Base-by-base conservation (phyloP, 2,888 invertebrate species). In the Cosmorhoe ocellata region DNA sequence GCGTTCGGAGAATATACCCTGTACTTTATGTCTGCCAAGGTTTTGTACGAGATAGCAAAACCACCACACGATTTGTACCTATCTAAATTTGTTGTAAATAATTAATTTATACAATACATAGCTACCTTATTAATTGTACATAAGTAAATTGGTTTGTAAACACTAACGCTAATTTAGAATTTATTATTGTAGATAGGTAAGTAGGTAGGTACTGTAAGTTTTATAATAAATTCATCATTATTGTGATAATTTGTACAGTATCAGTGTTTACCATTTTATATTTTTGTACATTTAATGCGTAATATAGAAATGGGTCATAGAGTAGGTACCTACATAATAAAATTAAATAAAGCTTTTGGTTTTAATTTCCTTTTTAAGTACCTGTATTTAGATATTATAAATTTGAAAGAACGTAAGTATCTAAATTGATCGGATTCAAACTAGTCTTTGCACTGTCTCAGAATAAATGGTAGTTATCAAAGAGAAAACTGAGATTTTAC, bases 71-170 rank as follows among this genome's bases (percentile, higher is more conserved):
- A 56, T 55, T 52, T 50, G 22, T 50, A 50, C 43, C 39, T 71
- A 63, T 41, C 11, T 26, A 66, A 67, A 63, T 71, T 70, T 74
- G 18, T 74, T 87, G 86, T 87, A 87, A 81, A 87, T 86, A 85
- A 73, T 43, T 75, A 67, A 82, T 81, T 81, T 81, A 81, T 76
- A 66, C 73, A 70, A n/a, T 76, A 71, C 24, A 24, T 24, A 22
- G 70, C 68, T 70, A 66, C 66, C 62, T 43, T 43, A 65, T 61
- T n/a, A n/a, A n/a, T 64, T 83, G 79, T 82, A 81, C 69, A 84
- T 84, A 81, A 65, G 52, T 36, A 18, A 10, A 27, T 14, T 31
- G 14, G 32, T 31, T 32, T 12, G 22, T 10, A 30, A 36, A 40
- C 12, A 36, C 7, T 26, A 43, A 39, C 26, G 32, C 28, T 43